Evolutionary conservation across 1,140 invertebrate genomes (phyloP).

Genomic region (Saccostrea cuccullata): DNA sequence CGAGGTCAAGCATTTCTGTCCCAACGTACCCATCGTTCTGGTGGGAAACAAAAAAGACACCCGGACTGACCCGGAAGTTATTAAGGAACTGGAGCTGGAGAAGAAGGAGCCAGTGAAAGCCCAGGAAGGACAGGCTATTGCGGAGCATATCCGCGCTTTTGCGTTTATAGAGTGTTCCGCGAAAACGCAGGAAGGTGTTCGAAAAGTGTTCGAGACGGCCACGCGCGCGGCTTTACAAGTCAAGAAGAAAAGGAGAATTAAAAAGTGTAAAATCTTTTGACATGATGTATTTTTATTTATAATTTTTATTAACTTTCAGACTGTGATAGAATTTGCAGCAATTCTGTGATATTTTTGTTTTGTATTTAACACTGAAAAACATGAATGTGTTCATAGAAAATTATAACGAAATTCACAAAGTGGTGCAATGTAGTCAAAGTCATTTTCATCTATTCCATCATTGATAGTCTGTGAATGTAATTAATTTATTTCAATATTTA

Average conservation of each 20-base stretch:
- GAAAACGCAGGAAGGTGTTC: slow-evolving; percentile 99
- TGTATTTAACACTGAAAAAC: neutral
- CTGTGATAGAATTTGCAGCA: slow-evolving; percentile 15
- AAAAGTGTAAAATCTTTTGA: slow-evolving; percentile 64
- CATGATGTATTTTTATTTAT: slow-evolving; percentile 75
- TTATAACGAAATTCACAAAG: no score
- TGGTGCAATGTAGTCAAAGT: neutral
- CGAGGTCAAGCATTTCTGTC: slow-evolving; percentile 79
- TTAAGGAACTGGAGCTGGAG: slow-evolving; percentile 98
- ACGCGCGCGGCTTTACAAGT: slow-evolving; percentile 95
- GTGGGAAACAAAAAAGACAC: slow-evolving; percentile 82
- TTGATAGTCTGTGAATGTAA: no score
- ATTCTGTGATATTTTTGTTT: slow-evolving; percentile 19
- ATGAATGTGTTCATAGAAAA: neutral
- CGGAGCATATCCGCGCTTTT: slow-evolving; percentile 99
- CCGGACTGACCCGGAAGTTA: slow-evolving; percentile 97
- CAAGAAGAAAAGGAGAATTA: slow-evolving; percentile 81
- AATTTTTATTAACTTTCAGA: neutral
- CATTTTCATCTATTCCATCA: neutral
- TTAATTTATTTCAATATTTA: no score
- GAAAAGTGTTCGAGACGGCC: slow-evolving; percentile 99
- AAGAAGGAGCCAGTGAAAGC: slow-evolving; percentile 99
- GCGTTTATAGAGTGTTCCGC: slow-evolving; percentile 99
- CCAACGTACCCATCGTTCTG: slow-evolving; percentile 79
- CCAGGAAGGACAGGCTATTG: slow-evolving; percentile 97